Evolutionary conservation across 2,113 vertebrate species (phyloP).

Genomic region (Hippocampus mohnikei): DNA sequence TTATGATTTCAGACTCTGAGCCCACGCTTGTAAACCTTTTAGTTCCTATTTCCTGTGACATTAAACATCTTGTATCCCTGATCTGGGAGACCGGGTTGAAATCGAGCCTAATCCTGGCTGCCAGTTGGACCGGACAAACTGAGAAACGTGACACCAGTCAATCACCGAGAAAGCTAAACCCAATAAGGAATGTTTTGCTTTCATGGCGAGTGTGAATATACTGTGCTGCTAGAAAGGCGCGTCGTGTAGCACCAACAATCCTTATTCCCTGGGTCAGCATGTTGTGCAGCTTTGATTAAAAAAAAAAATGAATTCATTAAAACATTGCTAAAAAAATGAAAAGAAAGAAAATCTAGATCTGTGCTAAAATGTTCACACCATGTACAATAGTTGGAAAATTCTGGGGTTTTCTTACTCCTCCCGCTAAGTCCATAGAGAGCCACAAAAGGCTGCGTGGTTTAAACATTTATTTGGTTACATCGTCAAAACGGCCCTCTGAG

Average conservation of each 20-base stretch:
- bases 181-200: conserved; percentile 2
- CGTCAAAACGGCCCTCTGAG: no score
- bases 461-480: no score
- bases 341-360: not conserved
- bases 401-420: no score
- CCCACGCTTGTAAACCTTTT: conserved; percentile 11
- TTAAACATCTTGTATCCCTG: conserved; percentile 7
- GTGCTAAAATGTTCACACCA: not conserved
- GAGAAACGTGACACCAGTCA: conserved; percentile 16
- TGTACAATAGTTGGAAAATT: no score
- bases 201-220: conserved; percentile 4
- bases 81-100: not conserved
- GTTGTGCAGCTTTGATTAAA: not conserved
- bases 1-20: conserved; percentile 26
- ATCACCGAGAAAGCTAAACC: conserved; percentile 14
- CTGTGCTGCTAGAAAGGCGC: not conserved
- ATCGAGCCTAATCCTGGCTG: conserved; percentile 19
- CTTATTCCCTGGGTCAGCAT: not conserved
- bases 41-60: conserved; percentile 17
- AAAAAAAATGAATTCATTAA: not conserved
- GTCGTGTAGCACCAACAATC: not conserved
- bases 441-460: no score
- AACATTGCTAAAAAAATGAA: no score
- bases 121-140: conserved; percentile 6
- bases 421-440: no score